A percentile compares a stretch with the other conserved stretches of the same genome.
These are phyloP conservation scores for Leuctra nigra DNA, from an alignment of 2,888 invertebrate genomes.

Conservation along the genomic window DNA sequence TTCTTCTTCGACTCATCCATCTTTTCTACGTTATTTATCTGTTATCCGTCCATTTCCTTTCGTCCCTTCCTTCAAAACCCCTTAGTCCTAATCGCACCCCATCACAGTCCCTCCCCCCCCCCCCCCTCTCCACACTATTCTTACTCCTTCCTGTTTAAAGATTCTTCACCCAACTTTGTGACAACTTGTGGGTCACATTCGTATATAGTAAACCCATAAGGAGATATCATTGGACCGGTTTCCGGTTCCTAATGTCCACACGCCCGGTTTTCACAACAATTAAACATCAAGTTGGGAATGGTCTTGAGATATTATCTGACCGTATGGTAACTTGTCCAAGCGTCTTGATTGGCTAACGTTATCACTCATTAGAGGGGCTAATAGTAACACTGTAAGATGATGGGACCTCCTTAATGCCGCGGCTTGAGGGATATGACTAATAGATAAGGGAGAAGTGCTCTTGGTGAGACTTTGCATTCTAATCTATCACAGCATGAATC, in stretches of 20 bases:
- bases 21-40: conserved; percentile 12
- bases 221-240: background rate
- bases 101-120: background rate
- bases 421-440: too few relatives aligned
- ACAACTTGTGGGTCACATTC: background rate
- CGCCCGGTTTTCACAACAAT: too few relatives aligned
- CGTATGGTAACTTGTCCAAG: too few relatives aligned
- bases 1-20: conserved; percentile 8
- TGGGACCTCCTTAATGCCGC: too few relatives aligned
- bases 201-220: background rate
- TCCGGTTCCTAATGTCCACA: conserved; percentile 15
- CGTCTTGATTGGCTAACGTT: background rate
- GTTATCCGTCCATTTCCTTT: conserved; percentile 10
- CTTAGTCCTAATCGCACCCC: background rate
- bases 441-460: too few relatives aligned
- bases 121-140: too few relatives aligned
- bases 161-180: background rate
- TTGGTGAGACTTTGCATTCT: too few relatives aligned
- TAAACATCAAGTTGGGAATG: too few relatives aligned
- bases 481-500: too few relatives aligned
- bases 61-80: background rate
- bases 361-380: background rate
- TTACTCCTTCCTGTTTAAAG: background rate
- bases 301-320: too few relatives aligned
- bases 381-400: background rate